A percentile compares a stretch with the other conserved stretches of the same genome.
These are phyloP conservation scores for Pheosia gnoma DNA, from an alignment of 2,888 invertebrate genomes.

Conservation along the genomic window DNA sequence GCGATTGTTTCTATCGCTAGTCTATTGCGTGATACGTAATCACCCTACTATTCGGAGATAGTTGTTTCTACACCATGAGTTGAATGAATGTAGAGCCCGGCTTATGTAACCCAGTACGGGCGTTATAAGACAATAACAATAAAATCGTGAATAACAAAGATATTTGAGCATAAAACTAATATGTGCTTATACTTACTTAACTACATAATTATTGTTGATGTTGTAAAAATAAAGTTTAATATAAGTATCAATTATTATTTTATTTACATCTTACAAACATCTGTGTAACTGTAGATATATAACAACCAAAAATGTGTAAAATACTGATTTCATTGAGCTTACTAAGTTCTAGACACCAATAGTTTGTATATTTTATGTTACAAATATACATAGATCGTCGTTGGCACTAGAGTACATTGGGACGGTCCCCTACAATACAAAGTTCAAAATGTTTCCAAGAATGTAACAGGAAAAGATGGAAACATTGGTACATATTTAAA, in stretches of 20 bases:
- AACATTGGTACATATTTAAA: not conserved
- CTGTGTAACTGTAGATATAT: not conserved
- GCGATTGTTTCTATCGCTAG: no score
- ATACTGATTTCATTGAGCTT: constrained; percentile 31
- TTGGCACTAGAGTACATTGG: constrained; percentile 56
- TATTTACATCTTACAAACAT: not conserved
- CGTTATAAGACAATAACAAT: not conserved
- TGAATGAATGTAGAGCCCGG: no score
- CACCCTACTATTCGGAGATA: no score
- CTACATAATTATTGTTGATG: not conserved
- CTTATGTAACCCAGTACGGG: not conserved
- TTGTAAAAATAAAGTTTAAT: not conserved
- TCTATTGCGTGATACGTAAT: no score
- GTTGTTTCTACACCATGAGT: no score
- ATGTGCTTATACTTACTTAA: constrained; percentile 3
- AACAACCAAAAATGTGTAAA: constrained; percentile 4
- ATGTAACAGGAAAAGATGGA: not conserved
- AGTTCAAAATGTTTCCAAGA: constrained; percentile 3
- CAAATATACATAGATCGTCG: constrained; percentile 22
- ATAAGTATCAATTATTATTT: not conserved
- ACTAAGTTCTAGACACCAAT: constrained; percentile 12
- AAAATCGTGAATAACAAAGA: constrained; percentile 1
- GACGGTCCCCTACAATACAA: constrained; percentile 35
- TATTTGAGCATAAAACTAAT: constrained; percentile 7
- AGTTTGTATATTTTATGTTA: constrained; percentile 7